Evolutionary conservation across 2,888 invertebrate species (phyloP).

Genomic region (Drosophila affinis): DNA sequence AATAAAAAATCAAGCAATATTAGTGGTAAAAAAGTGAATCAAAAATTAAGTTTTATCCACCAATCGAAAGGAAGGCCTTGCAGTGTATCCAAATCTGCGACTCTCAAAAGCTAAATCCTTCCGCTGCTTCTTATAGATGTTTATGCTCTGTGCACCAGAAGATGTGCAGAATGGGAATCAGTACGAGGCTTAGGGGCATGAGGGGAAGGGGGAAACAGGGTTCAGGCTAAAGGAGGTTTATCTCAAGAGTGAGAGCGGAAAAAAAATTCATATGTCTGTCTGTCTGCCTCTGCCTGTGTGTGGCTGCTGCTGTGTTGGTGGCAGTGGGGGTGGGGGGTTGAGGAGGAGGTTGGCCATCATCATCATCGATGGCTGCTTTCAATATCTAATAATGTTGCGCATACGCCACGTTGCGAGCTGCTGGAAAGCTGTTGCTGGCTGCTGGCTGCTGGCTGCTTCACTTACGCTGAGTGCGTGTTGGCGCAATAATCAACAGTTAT

Average conservation of each 20-base stretch:
- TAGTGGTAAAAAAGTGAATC: background rate
- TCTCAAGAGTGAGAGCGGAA: slow-evolving; percentile 25
- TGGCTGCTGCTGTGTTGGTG: slow-evolving; percentile 67
- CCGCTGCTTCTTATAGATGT: slow-evolving; percentile 34
- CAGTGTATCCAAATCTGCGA: background rate
- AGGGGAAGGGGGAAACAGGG: background rate
- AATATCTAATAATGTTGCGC: slow-evolving; percentile 78
- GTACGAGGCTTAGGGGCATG: background rate
- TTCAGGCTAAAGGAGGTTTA: slow-evolving; percentile 30
- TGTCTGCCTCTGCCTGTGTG: slow-evolving; percentile 36
- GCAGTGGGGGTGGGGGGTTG: background rate
- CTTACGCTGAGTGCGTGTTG: slow-evolving; percentile 75
- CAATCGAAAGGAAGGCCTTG: too few relatives aligned
- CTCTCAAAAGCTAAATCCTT: background rate
- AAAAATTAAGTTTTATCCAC: background rate
- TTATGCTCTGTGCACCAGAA: slow-evolving; percentile 31
- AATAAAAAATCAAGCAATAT: background rate
- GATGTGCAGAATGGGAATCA: slow-evolving; percentile 23
- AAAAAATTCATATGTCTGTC: slow-evolving; percentile 71
- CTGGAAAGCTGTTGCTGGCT: slow-evolving; percentile 23
- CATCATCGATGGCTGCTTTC: slow-evolving; percentile 73
- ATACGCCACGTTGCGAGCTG: slow-evolving; percentile 64
- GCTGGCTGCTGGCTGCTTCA: slow-evolving; percentile 51
- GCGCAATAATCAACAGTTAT: slow-evolving; percentile 79
- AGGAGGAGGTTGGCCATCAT: background rate